Evolutionary conservation across 2,113 vertebrate species (phyloP).

Genomic region (Nothoprocta perdicaria): DNA sequence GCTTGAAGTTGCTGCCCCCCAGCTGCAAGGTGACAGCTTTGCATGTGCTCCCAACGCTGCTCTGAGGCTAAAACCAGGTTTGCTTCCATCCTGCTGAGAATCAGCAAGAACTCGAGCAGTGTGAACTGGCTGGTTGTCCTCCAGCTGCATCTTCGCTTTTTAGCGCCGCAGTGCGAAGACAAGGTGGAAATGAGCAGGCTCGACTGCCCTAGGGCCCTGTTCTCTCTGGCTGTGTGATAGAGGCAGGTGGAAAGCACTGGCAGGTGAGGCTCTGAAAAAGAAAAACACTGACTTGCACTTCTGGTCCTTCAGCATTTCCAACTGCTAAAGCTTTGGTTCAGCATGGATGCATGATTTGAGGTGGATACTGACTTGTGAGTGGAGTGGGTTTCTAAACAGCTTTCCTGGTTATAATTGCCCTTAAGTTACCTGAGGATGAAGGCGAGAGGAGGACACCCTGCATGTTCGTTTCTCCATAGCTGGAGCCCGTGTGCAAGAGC

Average conservation of each 20-base stretch:
- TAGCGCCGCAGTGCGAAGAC: neutral
- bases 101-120: neutral
- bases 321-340: neutral
- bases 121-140: neutral
- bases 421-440: neutral
- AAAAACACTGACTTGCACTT: neutral
- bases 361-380: neutral
- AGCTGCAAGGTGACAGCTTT: neutral
- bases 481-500: neutral
- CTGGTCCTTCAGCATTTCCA: neutral
- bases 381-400: neutral
- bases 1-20: neutral
- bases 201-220: neutral
- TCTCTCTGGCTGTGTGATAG: neutral
- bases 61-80: neutral
- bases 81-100: neutral
- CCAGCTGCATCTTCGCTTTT: neutral
- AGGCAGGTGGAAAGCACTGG: neutral
- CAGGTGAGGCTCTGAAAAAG: neutral
- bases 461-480: neutral
- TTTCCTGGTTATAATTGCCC: neutral
- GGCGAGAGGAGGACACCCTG: neutral
- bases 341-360: neutral
- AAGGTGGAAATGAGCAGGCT: neutral
- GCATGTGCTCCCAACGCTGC: accelerated